phyloP scores from a whole-genome alignment of 2,797 vertebrate species.

The Distichodus sexfasciatus region DNA sequence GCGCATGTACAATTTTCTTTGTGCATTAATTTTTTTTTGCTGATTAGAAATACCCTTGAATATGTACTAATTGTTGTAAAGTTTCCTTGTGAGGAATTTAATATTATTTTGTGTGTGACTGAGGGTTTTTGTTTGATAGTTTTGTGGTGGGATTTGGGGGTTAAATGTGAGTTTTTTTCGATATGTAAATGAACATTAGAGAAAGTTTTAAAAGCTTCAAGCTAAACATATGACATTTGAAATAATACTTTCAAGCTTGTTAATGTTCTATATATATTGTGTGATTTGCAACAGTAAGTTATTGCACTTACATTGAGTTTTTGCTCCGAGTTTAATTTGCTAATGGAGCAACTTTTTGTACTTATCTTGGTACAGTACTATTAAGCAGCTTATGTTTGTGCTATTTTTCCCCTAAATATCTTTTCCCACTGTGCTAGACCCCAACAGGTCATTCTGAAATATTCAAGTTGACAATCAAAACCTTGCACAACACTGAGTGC shows the following conservation, averaged over 20 bases:
- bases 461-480: neutral
- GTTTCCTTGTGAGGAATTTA: conserved; percentile 61
- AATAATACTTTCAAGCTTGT: conserved; percentile 63
- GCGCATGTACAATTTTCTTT: conserved; percentile 61
- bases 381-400: conserved; percentile 16
- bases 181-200: conserved; percentile 38
- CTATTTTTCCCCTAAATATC: neutral
- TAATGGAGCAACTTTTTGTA: conserved; percentile 13
- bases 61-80: conserved; percentile 62
- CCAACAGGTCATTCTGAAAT: neutral
- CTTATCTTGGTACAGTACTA: conserved; percentile 34
- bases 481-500: neutral
- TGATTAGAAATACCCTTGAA: conserved; percentile 58
- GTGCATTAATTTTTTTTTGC: conserved; percentile 61
- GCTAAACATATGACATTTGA: conserved; percentile 60
- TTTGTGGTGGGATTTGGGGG: conserved; percentile 43
- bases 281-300: conserved; percentile 83
- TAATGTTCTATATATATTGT: conserved; percentile 63
- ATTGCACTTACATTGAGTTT: conserved; percentile 82
- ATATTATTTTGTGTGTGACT: conserved; percentile 54
- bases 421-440: neutral
- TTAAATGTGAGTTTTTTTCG: conserved; percentile 48
- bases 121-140: conserved; percentile 42
- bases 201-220: conserved; percentile 61
- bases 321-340: conserved; percentile 38